These are phyloP conservation scores for Hippocampus barbouri DNA, from an alignment of 2,113 vertebrate species.

Conservation along the genomic window DNA sequence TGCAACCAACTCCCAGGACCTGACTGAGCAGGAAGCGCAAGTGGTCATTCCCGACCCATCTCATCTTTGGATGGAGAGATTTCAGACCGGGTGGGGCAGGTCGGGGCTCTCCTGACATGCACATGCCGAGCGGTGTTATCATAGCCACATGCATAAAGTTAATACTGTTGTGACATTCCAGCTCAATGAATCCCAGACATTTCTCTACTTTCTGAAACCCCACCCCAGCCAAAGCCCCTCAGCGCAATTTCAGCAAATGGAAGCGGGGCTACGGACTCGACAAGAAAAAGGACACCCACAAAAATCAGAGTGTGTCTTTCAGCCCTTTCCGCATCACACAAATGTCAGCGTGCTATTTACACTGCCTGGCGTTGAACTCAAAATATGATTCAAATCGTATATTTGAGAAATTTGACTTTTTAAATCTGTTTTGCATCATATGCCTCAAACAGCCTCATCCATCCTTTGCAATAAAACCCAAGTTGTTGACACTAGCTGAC, in stretches of 20 bases:
- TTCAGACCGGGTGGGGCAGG: slow-evolving; percentile 22
- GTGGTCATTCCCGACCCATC: slow-evolving; percentile 37
- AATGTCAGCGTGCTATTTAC: slow-evolving; percentile 48
- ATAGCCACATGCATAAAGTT: slow-evolving; percentile 47
- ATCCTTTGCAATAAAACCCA: not conserved
- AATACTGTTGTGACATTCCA: slow-evolving; percentile 57
- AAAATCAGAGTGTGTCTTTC: slow-evolving; percentile 31
- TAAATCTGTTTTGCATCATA: not conserved
- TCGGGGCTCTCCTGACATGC: slow-evolving; percentile 46
- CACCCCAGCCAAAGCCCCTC: too few relatives aligned
- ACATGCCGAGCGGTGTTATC: slow-evolving; percentile 58
- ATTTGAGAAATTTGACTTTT: not conserved
- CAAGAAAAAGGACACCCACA: slow-evolving; percentile 16
- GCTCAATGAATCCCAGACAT: slow-evolving; percentile 55
- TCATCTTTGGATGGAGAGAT: slow-evolving; percentile 54
- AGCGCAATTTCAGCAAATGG: not conserved
- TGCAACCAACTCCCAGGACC: slow-evolving; percentile 24
- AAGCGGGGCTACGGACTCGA: not conserved
- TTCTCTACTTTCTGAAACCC: slow-evolving; percentile 18
- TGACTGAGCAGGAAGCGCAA: slow-evolving; percentile 44
- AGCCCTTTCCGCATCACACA: slow-evolving; percentile 13
- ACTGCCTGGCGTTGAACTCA: slow-evolving; percentile 14
- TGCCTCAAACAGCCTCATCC: not conserved
- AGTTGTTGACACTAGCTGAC: not conserved
- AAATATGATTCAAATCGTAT: not conserved